phyloP scores from a whole-genome alignment of 2,888 invertebrate species.

The Caenorhabditis sp. region DNA sequence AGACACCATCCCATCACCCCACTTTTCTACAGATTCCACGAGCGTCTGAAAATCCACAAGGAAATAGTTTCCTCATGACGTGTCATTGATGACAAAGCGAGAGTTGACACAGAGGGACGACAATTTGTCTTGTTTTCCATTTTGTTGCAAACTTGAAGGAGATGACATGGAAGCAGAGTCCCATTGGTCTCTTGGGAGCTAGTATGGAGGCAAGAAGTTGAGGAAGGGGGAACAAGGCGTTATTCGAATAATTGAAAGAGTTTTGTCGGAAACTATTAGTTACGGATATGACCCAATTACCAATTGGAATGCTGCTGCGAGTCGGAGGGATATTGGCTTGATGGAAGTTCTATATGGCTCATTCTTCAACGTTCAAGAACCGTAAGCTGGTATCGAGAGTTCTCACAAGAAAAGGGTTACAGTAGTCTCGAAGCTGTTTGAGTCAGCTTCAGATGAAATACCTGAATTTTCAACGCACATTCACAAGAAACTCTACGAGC shows the following conservation, averaged over 20 bases:
- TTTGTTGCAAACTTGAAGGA: constrained; percentile 45
- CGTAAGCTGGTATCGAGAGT: too few relatives aligned
- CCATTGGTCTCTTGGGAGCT: constrained; percentile 58
- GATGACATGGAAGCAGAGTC: constrained; percentile 43
- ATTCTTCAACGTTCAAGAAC: too few relatives aligned
- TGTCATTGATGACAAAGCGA: constrained; percentile 28
- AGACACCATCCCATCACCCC: neutral
- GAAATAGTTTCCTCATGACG: constrained; percentile 30
- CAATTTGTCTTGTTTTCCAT: constrained; percentile 51
- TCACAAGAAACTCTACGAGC: too few relatives aligned
- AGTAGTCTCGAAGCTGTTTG: too few relatives aligned
- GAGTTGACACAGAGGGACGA: constrained; percentile 18
- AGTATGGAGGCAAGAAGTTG: constrained; percentile 4
- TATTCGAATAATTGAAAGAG: constrained; percentile 62
- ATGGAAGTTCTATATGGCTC: neutral
- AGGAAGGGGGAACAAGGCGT: constrained; percentile 26
- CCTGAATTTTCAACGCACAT: too few relatives aligned
- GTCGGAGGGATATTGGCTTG: constrained; percentile 4
- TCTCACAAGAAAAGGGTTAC: too few relatives aligned
- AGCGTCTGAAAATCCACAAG: neutral
- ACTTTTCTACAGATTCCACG: neutral
- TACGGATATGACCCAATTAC: constrained; percentile 68
- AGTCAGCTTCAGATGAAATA: too few relatives aligned
- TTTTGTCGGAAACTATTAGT: constrained; percentile 63
- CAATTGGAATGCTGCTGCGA: constrained; percentile 14